These are phyloP conservation scores for Ennomos fuscantarius DNA, from an alignment of 2,888 invertebrate genomes.

Conservation along the genomic window DNA sequence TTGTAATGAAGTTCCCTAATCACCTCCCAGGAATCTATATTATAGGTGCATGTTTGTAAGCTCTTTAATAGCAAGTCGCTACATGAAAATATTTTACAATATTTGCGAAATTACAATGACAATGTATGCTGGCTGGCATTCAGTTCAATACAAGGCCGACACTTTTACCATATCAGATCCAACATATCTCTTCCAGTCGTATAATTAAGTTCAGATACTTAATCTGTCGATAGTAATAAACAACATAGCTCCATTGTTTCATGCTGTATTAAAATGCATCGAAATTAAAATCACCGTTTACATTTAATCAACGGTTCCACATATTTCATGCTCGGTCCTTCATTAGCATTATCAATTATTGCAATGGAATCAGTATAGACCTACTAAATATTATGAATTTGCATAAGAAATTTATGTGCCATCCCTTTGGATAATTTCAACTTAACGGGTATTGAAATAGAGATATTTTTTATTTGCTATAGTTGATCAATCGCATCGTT, in stretches of 20 bases:
- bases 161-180: neutral
- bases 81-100: too few relatives aligned
- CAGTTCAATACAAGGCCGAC: constrained; percentile 14
- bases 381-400: constrained; percentile 66
- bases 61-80: too few relatives aligned
- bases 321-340: constrained; percentile 55
- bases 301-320: constrained; percentile 45
- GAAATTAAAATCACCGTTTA: constrained; percentile 29
- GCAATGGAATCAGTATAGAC: constrained; percentile 60
- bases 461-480: constrained; percentile 43
- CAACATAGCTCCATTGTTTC: constrained; percentile 33
- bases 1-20: too few relatives aligned
- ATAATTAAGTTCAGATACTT: constrained; percentile 26
- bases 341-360: constrained; percentile 77
- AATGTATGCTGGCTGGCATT: constrained; percentile 4
- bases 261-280: constrained; percentile 22
- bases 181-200: constrained; percentile 14
- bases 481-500: constrained; percentile 54
- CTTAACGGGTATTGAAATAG: constrained; percentile 41
- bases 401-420: constrained; percentile 57
- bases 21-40: too few relatives aligned
- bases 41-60: too few relatives aligned
- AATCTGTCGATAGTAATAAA: constrained; percentile 20
- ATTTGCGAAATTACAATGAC: too few relatives aligned
- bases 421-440: constrained; percentile 28